Percentiles rank a stretch among this genome's conserved stretches.
Conservation (phyloP, 1,140 invertebrate species). For the Helicoverpa armigera region DNA sequence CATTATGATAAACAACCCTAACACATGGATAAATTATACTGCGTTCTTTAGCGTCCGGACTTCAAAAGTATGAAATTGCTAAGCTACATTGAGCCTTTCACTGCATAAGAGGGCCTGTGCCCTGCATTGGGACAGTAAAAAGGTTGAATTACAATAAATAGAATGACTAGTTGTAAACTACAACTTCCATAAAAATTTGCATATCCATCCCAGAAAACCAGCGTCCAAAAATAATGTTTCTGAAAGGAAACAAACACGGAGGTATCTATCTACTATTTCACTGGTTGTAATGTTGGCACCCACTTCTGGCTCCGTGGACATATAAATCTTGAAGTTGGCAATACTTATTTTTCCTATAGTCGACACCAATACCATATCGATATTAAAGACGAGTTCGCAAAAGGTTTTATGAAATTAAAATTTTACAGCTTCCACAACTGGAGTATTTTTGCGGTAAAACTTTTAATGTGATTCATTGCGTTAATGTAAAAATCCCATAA, state of each 20-base stretch:
- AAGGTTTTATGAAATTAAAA: slow-evolving; percentile 40
- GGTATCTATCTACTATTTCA: not conserved
- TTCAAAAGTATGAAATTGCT: too few relatives aligned
- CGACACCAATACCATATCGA: slow-evolving; percentile 38
- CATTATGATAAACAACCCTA: too few relatives aligned
- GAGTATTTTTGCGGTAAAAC: slow-evolving; percentile 20
- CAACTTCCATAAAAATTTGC: not conserved
- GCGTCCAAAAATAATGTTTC: slow-evolving; percentile 12
- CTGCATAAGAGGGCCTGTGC: too few relatives aligned
- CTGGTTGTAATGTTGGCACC: slow-evolving; percentile 31
- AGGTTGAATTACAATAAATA: too few relatives aligned
- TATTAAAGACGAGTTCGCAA: slow-evolving; percentile 26
- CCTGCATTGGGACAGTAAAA: too few relatives aligned
- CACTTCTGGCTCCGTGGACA: slow-evolving; percentile 2
- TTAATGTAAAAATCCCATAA: not conserved
- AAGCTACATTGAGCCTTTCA: too few relatives aligned
- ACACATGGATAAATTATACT: too few relatives aligned
- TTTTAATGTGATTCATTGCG: slow-evolving; percentile 30
- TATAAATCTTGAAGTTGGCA: slow-evolving; percentile 39
- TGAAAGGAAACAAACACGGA: slow-evolving; percentile 12
- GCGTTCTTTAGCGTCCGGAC: too few relatives aligned
- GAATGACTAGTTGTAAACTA: too few relatives aligned
- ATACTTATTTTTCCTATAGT: slow-evolving; percentile 31
- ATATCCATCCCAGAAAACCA: not conserved
- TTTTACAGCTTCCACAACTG: slow-evolving; percentile 10